Percentiles rank a stretch among this genome's conserved stretches.
Evolutionary conservation across 2,888 invertebrate genomes (phyloP).

Genomic region (Aelia acuminata): DNA sequence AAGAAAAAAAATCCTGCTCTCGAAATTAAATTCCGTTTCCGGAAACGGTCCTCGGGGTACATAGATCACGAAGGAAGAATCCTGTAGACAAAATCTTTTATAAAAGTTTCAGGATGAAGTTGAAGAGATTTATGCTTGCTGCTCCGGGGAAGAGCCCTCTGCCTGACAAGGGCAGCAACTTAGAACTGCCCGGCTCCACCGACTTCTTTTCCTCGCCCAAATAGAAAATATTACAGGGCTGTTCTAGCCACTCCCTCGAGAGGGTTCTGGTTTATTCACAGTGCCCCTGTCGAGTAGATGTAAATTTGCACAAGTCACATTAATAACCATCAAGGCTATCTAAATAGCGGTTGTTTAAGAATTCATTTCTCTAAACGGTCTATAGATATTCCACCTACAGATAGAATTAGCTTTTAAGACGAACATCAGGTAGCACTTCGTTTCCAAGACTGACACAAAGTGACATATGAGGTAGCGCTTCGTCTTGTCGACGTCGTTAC

Average conservation of each 20-base stretch:
- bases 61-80: neutral
- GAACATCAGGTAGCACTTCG: no score
- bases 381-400: no score
- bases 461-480: no score
- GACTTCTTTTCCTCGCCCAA: neutral
- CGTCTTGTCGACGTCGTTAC: no score
- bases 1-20: no score
- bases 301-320: neutral
- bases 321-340: no score
- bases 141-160: neutral
- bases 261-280: neutral
- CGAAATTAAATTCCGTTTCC: no score
- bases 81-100: conserved; percentile 24
- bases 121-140: neutral
- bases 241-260: neutral
- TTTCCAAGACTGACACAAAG: no score
- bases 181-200: neutral
- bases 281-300: neutral
- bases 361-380: no score
- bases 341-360: no score
- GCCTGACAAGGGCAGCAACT: conserved; percentile 14
- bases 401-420: no score
- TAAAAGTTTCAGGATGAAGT: conserved; percentile 27
- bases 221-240: conserved; percentile 22
- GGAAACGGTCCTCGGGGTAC: neutral